Evolutionary conservation across 2,888 invertebrate species (phyloP), one percentile per base, ranked within the genome.

Genomic region (Drosophila paramelanica): DNA sequence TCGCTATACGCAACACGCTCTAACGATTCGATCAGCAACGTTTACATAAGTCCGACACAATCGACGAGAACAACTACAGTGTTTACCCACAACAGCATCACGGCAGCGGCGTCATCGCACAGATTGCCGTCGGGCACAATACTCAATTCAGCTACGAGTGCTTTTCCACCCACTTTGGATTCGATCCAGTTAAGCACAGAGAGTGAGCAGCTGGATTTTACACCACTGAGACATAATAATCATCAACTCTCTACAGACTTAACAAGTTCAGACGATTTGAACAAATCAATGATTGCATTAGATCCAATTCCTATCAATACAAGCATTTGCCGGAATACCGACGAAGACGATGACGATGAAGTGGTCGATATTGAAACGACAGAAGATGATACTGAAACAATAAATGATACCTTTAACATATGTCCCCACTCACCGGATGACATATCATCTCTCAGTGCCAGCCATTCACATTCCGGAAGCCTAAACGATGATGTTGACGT

Each of bases 331-430:
- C 50, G 33, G 10, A 56, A 60, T 41, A 5, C 36, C 17, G 61
- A 50, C 13, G 49, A 45, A 33, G 14, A 69, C 25, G 77, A 69
- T 5, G 74, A 78, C 14, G 91, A 97, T 83, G 96, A 96, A 90
- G 95, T 95, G 77, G 97, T 97, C 11, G 97, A 97, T 89, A 97
- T 97, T 76, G 97, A 97, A 91, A 97, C 97, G 10, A 97, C 96
- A 0, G 96, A 96, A 86, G 97, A 96, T 77, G 96, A 96, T 36
- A 46, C 64, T 31, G 52, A 65, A 59, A 14, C 38, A 33, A 27
- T 50, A 27, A 52, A 64, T 25, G 27, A 62, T n/a, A 14, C 50
- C 17, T 41, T 51, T 6, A 73, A 67, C 23, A 20, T 62, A 4
- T 59, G 47, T 27, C 20, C 61, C 11, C 50, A 23, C 13, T 56